Evolutionary conservation across 2,888 invertebrate species (phyloP).

Genomic region (Serripes groenlandicus): DNA sequence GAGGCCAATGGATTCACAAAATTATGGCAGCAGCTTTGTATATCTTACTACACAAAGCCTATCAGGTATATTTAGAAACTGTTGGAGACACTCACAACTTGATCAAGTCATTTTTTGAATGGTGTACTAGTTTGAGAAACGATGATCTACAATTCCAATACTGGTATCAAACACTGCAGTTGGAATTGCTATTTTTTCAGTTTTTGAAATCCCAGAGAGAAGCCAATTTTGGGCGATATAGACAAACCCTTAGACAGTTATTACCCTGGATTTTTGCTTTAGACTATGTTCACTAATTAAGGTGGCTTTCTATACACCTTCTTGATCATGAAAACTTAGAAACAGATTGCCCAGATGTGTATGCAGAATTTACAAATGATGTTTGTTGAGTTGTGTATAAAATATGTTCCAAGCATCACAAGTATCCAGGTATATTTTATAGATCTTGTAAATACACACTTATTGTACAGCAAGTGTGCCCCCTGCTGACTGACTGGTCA

Average conservation of each 20-base stretch:
- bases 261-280: constrained; percentile 52
- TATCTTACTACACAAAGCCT: background rate
- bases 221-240: constrained; percentile 42
- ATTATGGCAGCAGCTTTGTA: constrained; percentile 31
- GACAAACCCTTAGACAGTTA: constrained; percentile 17
- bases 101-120: background rate
- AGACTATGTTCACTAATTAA: constrained; percentile 57
- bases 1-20: constrained; percentile 23
- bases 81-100: background rate
- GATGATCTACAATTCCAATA: constrained; percentile 27
- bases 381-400: too few species aligned
- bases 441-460: too few species aligned
- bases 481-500: too few species aligned
- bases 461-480: too few species aligned
- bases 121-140: background rate
- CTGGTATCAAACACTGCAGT: constrained; percentile 7
- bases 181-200: constrained; percentile 19
- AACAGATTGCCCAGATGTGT: background rate
- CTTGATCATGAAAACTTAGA: constrained; percentile 26
- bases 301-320: constrained; percentile 57
- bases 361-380: constrained; percentile 9
- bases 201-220: constrained; percentile 40
- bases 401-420: too few species aligned
- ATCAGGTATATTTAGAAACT: background rate
- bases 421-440: too few species aligned